These are phyloP conservation scores for Archilochus colubris DNA, from an alignment of 2,113 vertebrate genomes.

Conservation along the genomic window DNA sequence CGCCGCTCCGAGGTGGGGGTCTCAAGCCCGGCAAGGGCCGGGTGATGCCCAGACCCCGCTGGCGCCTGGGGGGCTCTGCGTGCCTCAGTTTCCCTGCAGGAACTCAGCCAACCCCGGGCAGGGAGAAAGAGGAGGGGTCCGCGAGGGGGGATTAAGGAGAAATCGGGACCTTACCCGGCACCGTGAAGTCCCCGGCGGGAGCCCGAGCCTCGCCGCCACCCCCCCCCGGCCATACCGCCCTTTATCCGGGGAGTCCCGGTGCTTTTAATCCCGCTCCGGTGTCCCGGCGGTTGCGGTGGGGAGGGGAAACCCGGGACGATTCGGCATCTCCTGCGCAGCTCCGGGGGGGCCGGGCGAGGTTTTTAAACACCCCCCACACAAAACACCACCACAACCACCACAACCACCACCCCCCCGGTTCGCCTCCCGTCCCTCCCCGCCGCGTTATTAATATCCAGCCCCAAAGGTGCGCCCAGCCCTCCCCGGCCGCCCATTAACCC, in stretches of 20 bases:
- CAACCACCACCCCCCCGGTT: not conserved
- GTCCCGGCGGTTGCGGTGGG: not conserved
- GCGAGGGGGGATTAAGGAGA: not conserved
- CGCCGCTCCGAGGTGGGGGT: not conserved
- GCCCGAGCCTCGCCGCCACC: not conserved
- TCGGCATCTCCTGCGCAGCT: not conserved
- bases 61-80: not conserved
- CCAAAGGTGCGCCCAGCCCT: constrained; percentile 50
- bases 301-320: not conserved
- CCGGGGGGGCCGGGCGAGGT: not conserved
- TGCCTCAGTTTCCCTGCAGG: constrained; percentile 1
- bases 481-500: constrained; percentile 32
- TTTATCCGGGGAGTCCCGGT: not conserved
- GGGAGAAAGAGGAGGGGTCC: too few relatives aligned
- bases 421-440: constrained; percentile 26
- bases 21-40: not conserved
- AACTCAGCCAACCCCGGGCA: not conserved
- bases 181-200: not conserved
- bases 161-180: not conserved
- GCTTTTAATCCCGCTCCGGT: not conserved
- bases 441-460: constrained; percentile 54
- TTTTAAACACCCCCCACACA: not conserved
- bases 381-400: too few relatives aligned
- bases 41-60: not conserved
- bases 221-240: not conserved